phyloP scores from a whole-genome alignment of 2,797 vertebrate genomes.

The Micrastur ruficollis region DNA sequence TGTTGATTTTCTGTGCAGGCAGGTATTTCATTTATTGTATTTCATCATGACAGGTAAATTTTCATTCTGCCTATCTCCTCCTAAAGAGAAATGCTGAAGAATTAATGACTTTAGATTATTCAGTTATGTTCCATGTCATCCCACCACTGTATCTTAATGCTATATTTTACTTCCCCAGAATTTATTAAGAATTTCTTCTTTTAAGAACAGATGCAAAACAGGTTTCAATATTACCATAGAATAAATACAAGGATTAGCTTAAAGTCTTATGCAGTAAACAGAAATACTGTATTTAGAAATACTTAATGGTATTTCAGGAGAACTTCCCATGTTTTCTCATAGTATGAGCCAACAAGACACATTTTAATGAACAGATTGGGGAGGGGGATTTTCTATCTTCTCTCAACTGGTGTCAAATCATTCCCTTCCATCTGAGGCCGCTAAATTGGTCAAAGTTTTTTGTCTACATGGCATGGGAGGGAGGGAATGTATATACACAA shows the following conservation, averaged over 20 bases:
- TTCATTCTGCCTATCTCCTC: neutral
- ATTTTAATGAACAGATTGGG: neutral
- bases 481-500: neutral
- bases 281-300: neutral
- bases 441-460: neutral
- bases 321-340: neutral
- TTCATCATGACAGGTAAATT: neutral
- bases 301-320: neutral
- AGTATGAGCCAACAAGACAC: neutral
- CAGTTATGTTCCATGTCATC: neutral
- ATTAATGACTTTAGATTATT: neutral
- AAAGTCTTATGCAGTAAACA: neutral
- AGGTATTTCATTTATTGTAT: neutral
- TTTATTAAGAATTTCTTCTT: neutral
- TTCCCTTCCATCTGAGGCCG: neutral
- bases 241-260: neutral
- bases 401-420: neutral
- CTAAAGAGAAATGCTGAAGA: neutral
- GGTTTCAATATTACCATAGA: neutral
- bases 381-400: neutral
- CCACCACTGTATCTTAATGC: neutral
- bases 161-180: neutral
- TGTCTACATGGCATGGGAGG: neutral
- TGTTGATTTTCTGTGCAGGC: neutral
- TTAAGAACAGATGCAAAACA: neutral